Percentiles rank a stretch among this genome's conserved stretches.
phyloP scores from a whole-genome alignment of 2,888 invertebrate genomes.

The Kuschelorhynchus macadamiae region DNA sequence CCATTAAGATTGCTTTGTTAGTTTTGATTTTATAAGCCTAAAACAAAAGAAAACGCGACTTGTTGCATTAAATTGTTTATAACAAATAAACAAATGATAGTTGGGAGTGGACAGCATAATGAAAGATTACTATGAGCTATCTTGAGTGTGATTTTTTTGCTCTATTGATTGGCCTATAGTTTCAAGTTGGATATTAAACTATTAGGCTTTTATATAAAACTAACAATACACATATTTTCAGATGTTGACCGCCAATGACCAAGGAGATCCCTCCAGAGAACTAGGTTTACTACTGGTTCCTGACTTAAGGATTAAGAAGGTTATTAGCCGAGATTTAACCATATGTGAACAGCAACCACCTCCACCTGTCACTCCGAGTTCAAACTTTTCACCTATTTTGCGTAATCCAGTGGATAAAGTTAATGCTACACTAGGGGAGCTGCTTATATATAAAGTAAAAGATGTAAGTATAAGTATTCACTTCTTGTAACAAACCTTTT shows the following conservation, averaged over 20 bases:
- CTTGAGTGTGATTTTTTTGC: too few species aligned
- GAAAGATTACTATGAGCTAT: too few species aligned
- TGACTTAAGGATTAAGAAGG: slow-evolving; percentile 76
- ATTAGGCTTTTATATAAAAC: too few species aligned
- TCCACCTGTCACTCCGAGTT: slow-evolving; percentile 67
- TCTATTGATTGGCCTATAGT: too few species aligned
- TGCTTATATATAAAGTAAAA: slow-evolving; percentile 86
- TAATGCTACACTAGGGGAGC: slow-evolving; percentile 85
- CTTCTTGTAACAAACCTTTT: too few species aligned
- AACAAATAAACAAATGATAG: too few species aligned
- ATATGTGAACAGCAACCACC: slow-evolving; percentile 72
- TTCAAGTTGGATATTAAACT: too few species aligned
- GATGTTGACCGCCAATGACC: slow-evolving; percentile 71
- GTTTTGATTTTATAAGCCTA: too few species aligned
- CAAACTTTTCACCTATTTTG: slow-evolving; percentile 82
- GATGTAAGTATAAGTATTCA: slow-evolving; percentile 72
- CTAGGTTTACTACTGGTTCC: slow-evolving; percentile 75
- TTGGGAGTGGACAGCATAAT: too few species aligned
- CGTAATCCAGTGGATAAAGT: slow-evolving; percentile 89
- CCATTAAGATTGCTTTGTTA: too few species aligned
- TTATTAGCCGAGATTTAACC: slow-evolving; percentile 78
- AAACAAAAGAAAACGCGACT: too few species aligned
- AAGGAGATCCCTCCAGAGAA: slow-evolving; percentile 74
- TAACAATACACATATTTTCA: slow-evolving; percentile 60
- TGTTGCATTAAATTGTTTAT: too few species aligned